Conservation (phyloP, 2,113 vertebrate species). For the Trogon surrucura region DNA sequence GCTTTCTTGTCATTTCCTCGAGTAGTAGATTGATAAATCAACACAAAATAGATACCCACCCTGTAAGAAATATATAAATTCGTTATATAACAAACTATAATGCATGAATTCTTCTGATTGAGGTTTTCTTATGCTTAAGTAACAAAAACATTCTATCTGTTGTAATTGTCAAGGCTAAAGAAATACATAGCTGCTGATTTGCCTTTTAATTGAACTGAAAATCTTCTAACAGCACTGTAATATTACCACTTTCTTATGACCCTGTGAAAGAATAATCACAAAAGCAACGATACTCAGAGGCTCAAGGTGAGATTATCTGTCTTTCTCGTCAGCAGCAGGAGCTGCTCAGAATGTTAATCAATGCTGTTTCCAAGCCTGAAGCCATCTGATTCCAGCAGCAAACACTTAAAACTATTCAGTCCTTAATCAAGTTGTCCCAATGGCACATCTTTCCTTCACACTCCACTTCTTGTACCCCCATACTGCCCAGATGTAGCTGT, state of each 20-base stretch:
- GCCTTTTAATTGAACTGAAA: neutral
- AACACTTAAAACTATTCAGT: neutral
- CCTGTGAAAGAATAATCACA: constrained; percentile 11
- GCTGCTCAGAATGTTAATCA: constrained; percentile 20
- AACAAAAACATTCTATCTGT: neutral
- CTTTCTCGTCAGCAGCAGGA: neutral
- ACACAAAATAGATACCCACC: neutral
- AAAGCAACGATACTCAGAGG: constrained; percentile 4
- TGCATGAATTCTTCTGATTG: neutral
- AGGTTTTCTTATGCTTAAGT: neutral
- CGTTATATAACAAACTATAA: neutral
- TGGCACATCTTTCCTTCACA: neutral
- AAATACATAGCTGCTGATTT: neutral
- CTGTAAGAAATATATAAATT: neutral
- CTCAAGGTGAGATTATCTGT: constrained; percentile 36
- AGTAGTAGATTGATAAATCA: neutral
- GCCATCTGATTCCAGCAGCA: neutral
- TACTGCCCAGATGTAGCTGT: neutral
- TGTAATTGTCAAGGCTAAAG: neutral
- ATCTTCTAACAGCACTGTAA: neutral
- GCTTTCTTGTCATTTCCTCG: neutral
- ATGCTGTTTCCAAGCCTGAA: neutral
- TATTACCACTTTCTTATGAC: neutral
- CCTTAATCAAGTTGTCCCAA: neutral
- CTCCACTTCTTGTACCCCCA: neutral